These are phyloP conservation scores for Cataglyphis livida DNA, from an alignment of 2,888 invertebrate genomes.

Conservation along the genomic window DNA sequence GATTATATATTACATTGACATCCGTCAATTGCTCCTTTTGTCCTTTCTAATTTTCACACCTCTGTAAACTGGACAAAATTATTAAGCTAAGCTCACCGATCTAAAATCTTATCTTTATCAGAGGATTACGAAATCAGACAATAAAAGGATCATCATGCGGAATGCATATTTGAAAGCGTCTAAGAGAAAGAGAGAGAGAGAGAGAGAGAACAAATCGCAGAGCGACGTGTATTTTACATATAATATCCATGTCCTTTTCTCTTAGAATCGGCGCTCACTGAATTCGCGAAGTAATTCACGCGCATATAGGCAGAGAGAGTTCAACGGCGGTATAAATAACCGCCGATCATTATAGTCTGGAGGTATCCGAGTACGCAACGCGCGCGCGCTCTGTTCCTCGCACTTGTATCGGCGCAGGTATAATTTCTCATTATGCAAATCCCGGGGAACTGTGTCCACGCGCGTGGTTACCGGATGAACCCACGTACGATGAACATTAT, in stretches of 20 bases:
- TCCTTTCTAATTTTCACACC: not conserved
- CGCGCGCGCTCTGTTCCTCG: conserved; percentile 54
- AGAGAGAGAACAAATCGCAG: conserved; percentile 45
- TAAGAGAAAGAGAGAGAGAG: conserved; percentile 64
- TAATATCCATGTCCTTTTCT: conserved; percentile 62
- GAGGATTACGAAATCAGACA: not conserved
- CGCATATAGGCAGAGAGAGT: conserved; percentile 51
- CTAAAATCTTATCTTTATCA: not conserved
- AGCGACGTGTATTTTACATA: conserved; percentile 57
- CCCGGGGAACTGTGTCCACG: conserved; percentile 59
- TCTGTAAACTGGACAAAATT: not conserved
- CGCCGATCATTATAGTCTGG: conserved; percentile 73
- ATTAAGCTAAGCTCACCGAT: not conserved
- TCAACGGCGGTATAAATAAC: conserved; percentile 68
- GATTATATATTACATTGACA: too few species aligned
- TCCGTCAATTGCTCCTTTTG: too few species aligned
- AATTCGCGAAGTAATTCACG: conserved; percentile 72
- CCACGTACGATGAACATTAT: conserved; percentile 47
- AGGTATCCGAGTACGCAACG: not conserved
- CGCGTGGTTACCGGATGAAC: conserved; percentile 42
- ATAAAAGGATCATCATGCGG: not conserved
- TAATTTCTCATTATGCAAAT: conserved; percentile 81
- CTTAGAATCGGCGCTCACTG: conserved; percentile 63
- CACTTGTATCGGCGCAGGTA: conserved; percentile 66
- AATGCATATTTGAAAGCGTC: conserved; percentile 7